A percentile compares a stretch with the other conserved stretches of the same genome.
phyloP scores from a whole-genome alignment of 1,140 invertebrate genomes.

The Drosophila sproati region DNA sequence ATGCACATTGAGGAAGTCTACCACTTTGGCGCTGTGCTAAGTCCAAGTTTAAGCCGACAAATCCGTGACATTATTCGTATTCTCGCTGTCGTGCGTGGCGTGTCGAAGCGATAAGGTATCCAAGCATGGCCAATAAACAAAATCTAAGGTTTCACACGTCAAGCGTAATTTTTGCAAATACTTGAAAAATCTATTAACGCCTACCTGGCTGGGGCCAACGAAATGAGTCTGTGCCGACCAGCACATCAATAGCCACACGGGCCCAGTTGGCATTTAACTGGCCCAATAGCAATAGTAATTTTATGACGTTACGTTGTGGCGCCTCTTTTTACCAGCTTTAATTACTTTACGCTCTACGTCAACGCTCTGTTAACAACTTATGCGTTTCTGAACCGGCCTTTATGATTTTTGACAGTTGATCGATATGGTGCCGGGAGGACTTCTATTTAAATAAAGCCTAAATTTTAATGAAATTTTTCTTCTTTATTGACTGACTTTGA shows the following conservation, averaged over 20 bases:
- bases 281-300: not conserved
- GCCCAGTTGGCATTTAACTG: not conserved
- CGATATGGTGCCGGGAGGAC: not conserved
- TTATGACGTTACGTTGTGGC: not conserved
- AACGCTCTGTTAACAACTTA: too few species aligned
- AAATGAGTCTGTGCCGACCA: not conserved
- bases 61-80: not conserved
- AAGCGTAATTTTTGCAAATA: conserved; percentile 26
- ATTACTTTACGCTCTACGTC: not conserved
- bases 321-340: not conserved
- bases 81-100: not conserved
- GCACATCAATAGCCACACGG: not conserved
- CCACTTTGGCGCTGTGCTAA: not conserved
- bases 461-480: too few species aligned
- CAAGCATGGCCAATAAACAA: conserved; percentile 4
- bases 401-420: not conserved
- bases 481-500: too few species aligned
- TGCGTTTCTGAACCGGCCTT: too few species aligned
- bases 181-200: conserved; percentile 22
- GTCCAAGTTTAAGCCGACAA: not conserved
- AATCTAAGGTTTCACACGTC: conserved; percentile 26
- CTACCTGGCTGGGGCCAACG: not conserved
- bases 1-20: not conserved
- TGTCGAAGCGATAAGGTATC: conserved; percentile 17
- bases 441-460: not conserved